These are phyloP conservation scores for Macrocentrus cingulum DNA, from an alignment of 1,140 invertebrate species.

Conservation along the genomic window DNA sequence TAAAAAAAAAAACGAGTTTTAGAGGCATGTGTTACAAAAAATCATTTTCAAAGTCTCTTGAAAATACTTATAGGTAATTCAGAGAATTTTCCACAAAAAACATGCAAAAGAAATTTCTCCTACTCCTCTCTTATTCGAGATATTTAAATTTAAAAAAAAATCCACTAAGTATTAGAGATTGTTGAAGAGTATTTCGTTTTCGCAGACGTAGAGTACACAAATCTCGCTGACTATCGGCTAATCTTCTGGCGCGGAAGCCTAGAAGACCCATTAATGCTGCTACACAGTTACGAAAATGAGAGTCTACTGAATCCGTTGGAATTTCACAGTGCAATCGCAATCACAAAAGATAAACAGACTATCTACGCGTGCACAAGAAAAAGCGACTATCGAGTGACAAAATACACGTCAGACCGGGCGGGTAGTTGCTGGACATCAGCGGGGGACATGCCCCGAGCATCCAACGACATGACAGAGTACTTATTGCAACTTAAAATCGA, in stretches of 20 bases:
- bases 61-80: no score
- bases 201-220: conserved; percentile 73
- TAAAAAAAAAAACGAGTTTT: no score
- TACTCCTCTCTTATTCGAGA: no score
- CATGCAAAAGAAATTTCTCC: no score
- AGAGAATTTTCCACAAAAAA: no score
- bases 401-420: conserved; percentile 60
- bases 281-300: conserved; percentile 65
- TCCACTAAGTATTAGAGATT: no score
- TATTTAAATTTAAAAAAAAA: no score
- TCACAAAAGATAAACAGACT: conserved; percentile 61
- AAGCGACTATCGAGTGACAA: conserved; percentile 62
- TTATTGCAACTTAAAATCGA: conserved; percentile 83
- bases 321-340: conserved; percentile 65
- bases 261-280: conserved; percentile 70
- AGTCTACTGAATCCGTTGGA: conserved; percentile 64
- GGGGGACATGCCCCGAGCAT: conserved; percentile 63
- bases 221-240: conserved; percentile 70
- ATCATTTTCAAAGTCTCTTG: no score
- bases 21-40: no score
- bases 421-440: conserved; percentile 64
- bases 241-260: conserved; percentile 79
- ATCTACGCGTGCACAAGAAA: conserved; percentile 66
- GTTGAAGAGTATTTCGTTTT: no score
- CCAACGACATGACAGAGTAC: conserved; percentile 72